phyloP scores from a whole-genome alignment of 2,797 vertebrate species.

The Neomorphus geoffroyi region DNA sequence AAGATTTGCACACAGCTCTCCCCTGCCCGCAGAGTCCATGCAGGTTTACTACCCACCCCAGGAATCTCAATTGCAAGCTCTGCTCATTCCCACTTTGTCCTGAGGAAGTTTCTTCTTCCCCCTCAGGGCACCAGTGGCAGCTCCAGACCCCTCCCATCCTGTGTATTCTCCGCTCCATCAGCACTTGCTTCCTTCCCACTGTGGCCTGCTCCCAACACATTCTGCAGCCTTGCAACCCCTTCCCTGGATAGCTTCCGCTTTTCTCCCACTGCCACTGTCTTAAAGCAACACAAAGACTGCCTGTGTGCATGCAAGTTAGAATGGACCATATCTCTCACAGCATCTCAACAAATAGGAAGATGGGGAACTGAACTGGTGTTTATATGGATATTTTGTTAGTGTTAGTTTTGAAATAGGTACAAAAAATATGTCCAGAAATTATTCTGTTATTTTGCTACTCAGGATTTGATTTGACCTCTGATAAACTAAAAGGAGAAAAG shows the following conservation, averaged over 20 bases:
- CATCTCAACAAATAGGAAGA: neutral
- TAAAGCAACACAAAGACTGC: neutral
- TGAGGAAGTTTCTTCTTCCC: neutral
- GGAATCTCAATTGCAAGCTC: neutral
- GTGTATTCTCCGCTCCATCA: neutral
- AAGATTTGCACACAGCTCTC: no score
- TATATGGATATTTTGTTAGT: neutral
- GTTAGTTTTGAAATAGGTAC: neutral
- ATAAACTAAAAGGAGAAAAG: neutral
- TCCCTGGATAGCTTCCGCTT: neutral
- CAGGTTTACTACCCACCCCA: neutral
- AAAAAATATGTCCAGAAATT: neutral
- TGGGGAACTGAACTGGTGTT: neutral
- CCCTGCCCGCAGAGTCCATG: rapidly evolving
- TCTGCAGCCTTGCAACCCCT: no score
- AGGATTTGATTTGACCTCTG: neutral
- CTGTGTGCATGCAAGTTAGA: neutral
- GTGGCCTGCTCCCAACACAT: neutral
- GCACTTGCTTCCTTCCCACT: neutral
- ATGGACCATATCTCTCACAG: neutral
- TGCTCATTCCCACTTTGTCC: neutral
- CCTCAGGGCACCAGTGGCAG: neutral
- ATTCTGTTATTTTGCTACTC: neutral
- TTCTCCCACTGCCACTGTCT: neutral
- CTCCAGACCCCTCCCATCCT: neutral